Conservation (phyloP, 2,888 invertebrate species). For the Cryptus viduatorius region DNA sequence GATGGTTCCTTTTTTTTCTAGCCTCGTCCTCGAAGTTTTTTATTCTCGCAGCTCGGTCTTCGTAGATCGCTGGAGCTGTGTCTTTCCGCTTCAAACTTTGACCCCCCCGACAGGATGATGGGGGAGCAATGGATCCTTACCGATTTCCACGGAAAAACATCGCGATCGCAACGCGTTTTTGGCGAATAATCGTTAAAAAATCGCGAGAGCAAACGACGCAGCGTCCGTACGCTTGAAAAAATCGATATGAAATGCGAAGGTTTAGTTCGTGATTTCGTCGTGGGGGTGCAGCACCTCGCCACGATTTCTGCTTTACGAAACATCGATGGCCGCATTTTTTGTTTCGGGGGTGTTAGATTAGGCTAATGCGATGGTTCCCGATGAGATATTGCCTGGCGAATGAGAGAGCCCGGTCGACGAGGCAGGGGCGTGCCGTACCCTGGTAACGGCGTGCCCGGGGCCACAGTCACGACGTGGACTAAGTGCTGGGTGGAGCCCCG, state of each 20-base stretch:
- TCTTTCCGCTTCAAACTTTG: neutral
- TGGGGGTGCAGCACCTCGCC: conserved; percentile 83
- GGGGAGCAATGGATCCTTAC: conserved; percentile 34
- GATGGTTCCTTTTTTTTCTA: conserved; percentile 17
- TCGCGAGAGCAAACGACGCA: conserved; percentile 36
- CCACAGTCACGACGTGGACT: conserved; percentile 86
- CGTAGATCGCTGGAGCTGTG: neutral
- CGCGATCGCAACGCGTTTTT: conserved; percentile 13
- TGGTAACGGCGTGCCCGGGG: conserved; percentile 87
- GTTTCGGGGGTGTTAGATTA: conserved; percentile 81
- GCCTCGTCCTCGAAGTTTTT: neutral
- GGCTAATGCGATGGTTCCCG: conserved; percentile 85
- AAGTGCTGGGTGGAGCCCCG: conserved; percentile 85
- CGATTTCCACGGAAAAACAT: conserved; percentile 46
- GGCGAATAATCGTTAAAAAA: conserved; percentile 56
- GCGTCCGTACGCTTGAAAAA: conserved; percentile 74
- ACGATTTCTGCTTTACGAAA: conserved; percentile 77
- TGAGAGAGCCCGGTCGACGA: conserved; percentile 85
- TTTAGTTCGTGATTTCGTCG: conserved; percentile 77
- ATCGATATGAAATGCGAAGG: conserved; percentile 79
- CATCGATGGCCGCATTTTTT: conserved; percentile 84
- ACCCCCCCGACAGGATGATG: neutral
- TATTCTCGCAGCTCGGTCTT: neutral
- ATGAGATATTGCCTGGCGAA: conserved; percentile 85
- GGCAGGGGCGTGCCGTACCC: conserved; percentile 87